Evolutionary conservation across 1,140 invertebrate species (phyloP), one percentile per base, ranked within the genome.

Genomic region (Drosophila kikkawai): DNA sequence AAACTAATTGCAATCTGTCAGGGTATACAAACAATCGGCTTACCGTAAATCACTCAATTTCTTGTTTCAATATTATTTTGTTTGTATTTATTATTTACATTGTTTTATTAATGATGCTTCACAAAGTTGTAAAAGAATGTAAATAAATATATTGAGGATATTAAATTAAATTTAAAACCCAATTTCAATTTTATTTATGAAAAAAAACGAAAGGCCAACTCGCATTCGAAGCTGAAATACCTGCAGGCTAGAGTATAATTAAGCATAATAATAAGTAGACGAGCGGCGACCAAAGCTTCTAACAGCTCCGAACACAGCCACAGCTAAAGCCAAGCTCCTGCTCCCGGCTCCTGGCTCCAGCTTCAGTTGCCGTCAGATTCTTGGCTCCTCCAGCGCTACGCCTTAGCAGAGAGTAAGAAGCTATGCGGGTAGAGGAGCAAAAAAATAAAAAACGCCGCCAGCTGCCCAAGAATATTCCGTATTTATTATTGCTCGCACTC

Each of bases 211-310:
- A 6, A 22, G 7, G 9, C 51, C 34, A 65, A n/a, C n/a, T 4
- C 0, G 2, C 0, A 4, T 17, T 6, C 0, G 13, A 13, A 44
- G 19, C 32, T 6, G 5, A 22, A 26, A 22, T 45, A 55, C 63
- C 37, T 17, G n/a, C 53, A 50, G 26, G 9, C 56, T 51, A 68
- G 76, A 32, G 74, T 57, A 84, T 84, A 86, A 86, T 86, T 86
- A 86, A 86, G 83, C 83, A 82, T 86, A 82, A 86, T 86, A 86
- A 75, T 85, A 86, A 86, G 82, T 82, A 85, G 82, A 81, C 78
- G 73, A 74, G 67, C 36, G 55, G 48, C 78, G 64, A 73, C 41
- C 75, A 67, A 78, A 70, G 77, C 69, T 86, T 58, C 79, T 68
- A 80, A 77, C 60, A 69, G 67, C 63, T 53, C 37, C 39, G 19